phyloP scores from a whole-genome alignment of 2,888 invertebrate genomes.

The Cactoblastis cactorum region DNA sequence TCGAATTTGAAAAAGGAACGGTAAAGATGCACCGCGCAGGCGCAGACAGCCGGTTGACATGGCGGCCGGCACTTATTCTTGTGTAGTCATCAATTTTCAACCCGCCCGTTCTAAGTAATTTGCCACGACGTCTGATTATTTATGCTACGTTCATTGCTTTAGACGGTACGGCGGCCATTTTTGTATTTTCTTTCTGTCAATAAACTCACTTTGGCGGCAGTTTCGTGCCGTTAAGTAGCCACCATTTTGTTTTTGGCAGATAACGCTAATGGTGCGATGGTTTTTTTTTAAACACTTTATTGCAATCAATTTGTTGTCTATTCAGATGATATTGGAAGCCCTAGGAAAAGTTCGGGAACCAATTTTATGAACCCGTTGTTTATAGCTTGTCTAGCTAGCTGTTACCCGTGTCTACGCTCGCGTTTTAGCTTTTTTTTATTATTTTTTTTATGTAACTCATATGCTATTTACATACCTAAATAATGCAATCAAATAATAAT shows the following conservation, averaged over 20 bases:
- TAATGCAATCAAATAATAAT: too few species aligned
- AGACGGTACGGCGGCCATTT: conserved; percentile 29
- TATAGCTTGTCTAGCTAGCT: too few species aligned
- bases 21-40: conserved; percentile 35
- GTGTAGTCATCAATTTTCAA: conserved; percentile 33
- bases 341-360: too few species aligned
- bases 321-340: background rate
- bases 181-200: conserved; percentile 11
- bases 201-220: conserved; percentile 6
- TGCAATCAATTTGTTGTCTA: background rate
- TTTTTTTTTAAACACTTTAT: background rate
- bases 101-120: conserved; percentile 68
- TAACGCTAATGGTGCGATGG: background rate
- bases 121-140: conserved; percentile 67
- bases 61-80: conserved; percentile 49
- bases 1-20: conserved; percentile 34
- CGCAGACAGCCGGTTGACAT: conserved; percentile 50
- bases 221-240: conserved; percentile 8
- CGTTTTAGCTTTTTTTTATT: too few species aligned
- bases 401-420: too few species aligned
- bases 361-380: too few species aligned
- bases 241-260: conserved; percentile 1
- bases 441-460: too few species aligned
- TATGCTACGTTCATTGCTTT: conserved; percentile 57
- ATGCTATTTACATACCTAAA: too few species aligned